Evolutionary conservation across 2,797 vertebrate species (phyloP).

Genomic region (Morus bassanus): DNA sequence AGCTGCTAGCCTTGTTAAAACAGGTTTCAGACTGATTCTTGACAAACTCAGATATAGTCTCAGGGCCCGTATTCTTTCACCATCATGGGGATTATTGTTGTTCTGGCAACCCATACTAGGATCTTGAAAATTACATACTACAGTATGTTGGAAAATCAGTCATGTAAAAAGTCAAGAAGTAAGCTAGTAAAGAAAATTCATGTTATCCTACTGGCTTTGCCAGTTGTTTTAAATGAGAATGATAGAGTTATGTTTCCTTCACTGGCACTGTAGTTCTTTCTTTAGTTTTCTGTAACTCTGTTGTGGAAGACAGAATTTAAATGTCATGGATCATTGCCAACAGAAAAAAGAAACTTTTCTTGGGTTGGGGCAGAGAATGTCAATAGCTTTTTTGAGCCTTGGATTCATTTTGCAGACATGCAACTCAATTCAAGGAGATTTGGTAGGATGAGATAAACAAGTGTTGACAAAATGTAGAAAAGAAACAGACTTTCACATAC

Average conservation of each 20-base stretch:
- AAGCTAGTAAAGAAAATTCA: slow-evolving; percentile 49
- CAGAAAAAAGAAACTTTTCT: slow-evolving; percentile 56
- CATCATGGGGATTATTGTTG: slow-evolving; percentile 53
- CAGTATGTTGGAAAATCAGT: slow-evolving; percentile 9
- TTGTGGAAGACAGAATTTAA: slow-evolving; percentile 62
- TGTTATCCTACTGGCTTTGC: slow-evolving; percentile 15
- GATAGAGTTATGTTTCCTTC: slow-evolving; percentile 47
- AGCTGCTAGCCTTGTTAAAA: background rate
- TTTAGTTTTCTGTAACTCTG: slow-evolving; percentile 47
- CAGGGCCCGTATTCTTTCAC: background rate
- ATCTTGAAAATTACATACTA: slow-evolving; percentile 41
- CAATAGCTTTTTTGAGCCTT: slow-evolving; percentile 30
- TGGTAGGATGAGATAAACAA: slow-evolving; percentile 49
- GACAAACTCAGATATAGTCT: slow-evolving; percentile 27
- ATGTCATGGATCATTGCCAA: slow-evolving; percentile 62
- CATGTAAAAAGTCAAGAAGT: slow-evolving; percentile 54
- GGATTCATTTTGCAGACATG: slow-evolving; percentile 33
- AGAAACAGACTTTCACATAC: slow-evolving; percentile 46
- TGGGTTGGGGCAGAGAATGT: slow-evolving; percentile 19
- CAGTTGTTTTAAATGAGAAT: slow-evolving; percentile 50
- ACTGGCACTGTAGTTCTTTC: slow-evolving; percentile 40
- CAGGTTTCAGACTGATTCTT: slow-evolving; percentile 31
- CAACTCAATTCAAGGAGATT: slow-evolving; percentile 47
- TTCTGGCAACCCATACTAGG: background rate
- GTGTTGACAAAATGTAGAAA: slow-evolving; percentile 28